Evolutionary conservation across 1,140 invertebrate genomes (phyloP), one percentile per base, ranked within the genome.

Genomic region (Acromyrmex heyeri): DNA sequence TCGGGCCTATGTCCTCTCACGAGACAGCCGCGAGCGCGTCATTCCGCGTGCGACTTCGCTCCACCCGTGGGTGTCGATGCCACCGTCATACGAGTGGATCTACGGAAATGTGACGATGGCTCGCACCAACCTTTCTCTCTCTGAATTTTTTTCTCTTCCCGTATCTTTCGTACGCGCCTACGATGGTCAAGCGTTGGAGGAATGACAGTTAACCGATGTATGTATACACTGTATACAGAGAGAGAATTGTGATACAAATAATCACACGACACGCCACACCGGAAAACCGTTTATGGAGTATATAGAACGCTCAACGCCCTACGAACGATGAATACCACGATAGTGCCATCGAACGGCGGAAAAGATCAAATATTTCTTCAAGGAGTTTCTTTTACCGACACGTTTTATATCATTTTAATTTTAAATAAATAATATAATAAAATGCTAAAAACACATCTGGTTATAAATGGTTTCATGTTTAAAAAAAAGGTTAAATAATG

Each of bases 181-280:
- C 62, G 27, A 64, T 16, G 2, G 18, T 34, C 64, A n/a, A 18
- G 6, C 27, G 27, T 24, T 18, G 16, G 27, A 34, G 27, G 12
- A 21, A 55, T 53, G 76, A 79, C 61, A 65, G 44, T 30, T 50
- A 50, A 50, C 12, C 10, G 18, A 34, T 10, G 5, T 10, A 6
- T 14, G 5, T 21, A 4, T 0, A 14, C 5, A 34, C 30, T 34
- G 30, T 34, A 34, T 34, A 34, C 18, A 7, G 14, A 18, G 24
- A 48, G 10, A 38, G 21, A 44, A 81, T 50, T n/a, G 24, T 18
- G 48, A 69, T 81, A 81, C 62, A 76, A 81, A 81, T 18, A 55
- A 55, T 30, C 50, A 5, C 61, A 65, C 14, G 4, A 78, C 55
- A 57, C 30, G 24, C 27, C 21, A 55, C 77, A 69, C 30, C 62